Evolutionary conservation across 2,888 invertebrate species (phyloP).

Genomic region (Boloria euphrosyne): DNA sequence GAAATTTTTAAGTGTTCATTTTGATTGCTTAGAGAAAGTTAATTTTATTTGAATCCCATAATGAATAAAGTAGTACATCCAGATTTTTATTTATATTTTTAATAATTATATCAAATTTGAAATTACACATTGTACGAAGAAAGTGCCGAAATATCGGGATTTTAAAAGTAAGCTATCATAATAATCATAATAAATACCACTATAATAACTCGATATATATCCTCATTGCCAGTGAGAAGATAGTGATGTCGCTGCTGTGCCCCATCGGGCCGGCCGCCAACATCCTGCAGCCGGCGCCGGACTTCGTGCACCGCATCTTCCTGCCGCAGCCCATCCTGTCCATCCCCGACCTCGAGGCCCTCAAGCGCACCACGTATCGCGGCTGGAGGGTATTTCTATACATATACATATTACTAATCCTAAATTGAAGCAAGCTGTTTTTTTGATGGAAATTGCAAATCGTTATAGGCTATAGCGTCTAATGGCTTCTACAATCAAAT

Average conservation of each 20-base stretch:
- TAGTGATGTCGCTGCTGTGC: slow-evolving; percentile 98
- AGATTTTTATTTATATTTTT: too few species aligned
- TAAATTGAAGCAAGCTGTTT: background rate
- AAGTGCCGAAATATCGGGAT: too few species aligned
- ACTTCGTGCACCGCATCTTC: slow-evolving; percentile 94
- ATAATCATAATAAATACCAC: too few species aligned
- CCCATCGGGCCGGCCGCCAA: slow-evolving; percentile 98
- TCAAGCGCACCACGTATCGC: slow-evolving; percentile 91
- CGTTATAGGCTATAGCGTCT: too few species aligned
- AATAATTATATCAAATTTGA: too few species aligned
- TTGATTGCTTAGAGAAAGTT: too few species aligned
- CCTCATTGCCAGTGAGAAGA: slow-evolving; percentile 89
- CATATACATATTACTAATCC: background rate
- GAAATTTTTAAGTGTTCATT: too few species aligned
- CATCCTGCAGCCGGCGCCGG: slow-evolving; percentile 93
- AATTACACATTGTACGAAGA: too few species aligned
- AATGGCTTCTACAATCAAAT: too few species aligned
- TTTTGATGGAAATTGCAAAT: background rate
- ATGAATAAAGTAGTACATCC: too few species aligned
- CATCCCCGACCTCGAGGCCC: slow-evolving; percentile 92
- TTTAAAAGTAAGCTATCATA: too few species aligned
- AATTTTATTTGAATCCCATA: too few species aligned
- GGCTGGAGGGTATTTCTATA: slow-evolving; percentile 87
- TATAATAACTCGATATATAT: background rate
- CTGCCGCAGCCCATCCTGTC: slow-evolving; percentile 97